phyloP scores from a whole-genome alignment of 2,113 vertebrate genomes.

The Sander lucioperca region DNA sequence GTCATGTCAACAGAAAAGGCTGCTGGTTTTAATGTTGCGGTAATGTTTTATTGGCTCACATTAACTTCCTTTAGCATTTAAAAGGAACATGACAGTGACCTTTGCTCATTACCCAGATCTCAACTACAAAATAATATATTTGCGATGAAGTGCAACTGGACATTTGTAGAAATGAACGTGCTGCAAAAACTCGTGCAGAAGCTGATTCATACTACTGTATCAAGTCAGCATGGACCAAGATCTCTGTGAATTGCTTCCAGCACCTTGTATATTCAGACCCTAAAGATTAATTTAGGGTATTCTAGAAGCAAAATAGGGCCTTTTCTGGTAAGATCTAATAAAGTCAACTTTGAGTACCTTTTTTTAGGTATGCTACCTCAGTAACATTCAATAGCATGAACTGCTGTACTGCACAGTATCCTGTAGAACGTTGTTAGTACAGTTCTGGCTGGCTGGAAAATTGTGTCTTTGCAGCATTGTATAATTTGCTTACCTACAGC shows the following conservation, averaged over 20 bases:
- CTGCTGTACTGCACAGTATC: background rate
- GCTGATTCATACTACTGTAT: slow-evolving; percentile 11
- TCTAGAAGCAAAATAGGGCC: background rate
- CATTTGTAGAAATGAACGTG: slow-evolving; percentile 17
- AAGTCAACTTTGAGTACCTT: background rate
- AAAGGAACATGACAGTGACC: slow-evolving; percentile 34
- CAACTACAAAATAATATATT: slow-evolving; percentile 3
- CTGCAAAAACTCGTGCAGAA: slow-evolving; percentile 16
- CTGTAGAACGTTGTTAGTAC: background rate
- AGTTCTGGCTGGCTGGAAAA: background rate
- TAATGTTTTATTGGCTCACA: slow-evolving; percentile 21
- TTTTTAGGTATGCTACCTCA: background rate
- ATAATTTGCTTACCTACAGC: background rate
- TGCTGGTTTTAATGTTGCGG: background rate
- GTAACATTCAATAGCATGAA: background rate
- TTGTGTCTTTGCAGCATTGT: background rate
- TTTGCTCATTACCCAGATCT: slow-evolving; percentile 14
- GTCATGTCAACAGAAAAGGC: background rate
- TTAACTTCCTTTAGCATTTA: background rate
- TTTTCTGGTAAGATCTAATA: background rate
- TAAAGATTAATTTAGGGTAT: background rate
- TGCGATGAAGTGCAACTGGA: slow-evolving; percentile 36
- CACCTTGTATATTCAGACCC: slow-evolving; percentile 33
- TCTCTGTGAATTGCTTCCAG: slow-evolving; percentile 37
- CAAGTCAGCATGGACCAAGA: background rate